These are phyloP conservation scores for Acropora yongei DNA, from an alignment of 64 coral and sea anemone genomes.

Conservation along the genomic window DNA sequence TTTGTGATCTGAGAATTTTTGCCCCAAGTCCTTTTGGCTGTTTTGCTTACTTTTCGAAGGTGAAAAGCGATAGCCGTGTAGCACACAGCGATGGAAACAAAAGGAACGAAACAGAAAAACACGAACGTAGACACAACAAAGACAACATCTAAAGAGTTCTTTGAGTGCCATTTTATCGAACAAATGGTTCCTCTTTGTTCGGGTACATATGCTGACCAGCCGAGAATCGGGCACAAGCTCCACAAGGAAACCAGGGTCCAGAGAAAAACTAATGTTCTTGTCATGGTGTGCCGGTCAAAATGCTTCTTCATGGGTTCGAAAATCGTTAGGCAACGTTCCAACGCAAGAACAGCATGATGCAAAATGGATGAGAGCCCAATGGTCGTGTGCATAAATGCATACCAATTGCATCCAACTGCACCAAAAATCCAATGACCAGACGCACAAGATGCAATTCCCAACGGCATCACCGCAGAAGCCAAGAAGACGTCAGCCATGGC, in stretches of 20 bases:
- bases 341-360: constrained; percentile 44
- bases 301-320: not conserved
- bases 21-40: constrained; percentile 13
- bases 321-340: constrained; percentile 12
- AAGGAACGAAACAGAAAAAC: constrained; percentile 37
- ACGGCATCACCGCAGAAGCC: not conserved
- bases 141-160: not conserved
- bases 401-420: not conserved
- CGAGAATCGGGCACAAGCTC: constrained; percentile 33
- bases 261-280: not conserved
- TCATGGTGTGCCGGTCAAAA: not conserved
- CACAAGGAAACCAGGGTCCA: constrained; percentile 21
- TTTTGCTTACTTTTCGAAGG: constrained; percentile 3
- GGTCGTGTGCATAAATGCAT: constrained; percentile 9
- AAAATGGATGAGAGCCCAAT: constrained; percentile 49
- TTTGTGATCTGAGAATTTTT: not conserved
- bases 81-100: not conserved
- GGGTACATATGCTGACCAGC: constrained; percentile 53
- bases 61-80: constrained; percentile 5
- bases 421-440: not conserved
- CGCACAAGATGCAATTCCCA: constrained; percentile 31
- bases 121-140: constrained; percentile 19
- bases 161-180: constrained; percentile 53
- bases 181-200: constrained; percentile 34
- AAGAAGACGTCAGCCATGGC: constrained; percentile 30